phyloP scores from a whole-genome alignment of 2,888 invertebrate species.

The Drosophila lutescens region DNA sequence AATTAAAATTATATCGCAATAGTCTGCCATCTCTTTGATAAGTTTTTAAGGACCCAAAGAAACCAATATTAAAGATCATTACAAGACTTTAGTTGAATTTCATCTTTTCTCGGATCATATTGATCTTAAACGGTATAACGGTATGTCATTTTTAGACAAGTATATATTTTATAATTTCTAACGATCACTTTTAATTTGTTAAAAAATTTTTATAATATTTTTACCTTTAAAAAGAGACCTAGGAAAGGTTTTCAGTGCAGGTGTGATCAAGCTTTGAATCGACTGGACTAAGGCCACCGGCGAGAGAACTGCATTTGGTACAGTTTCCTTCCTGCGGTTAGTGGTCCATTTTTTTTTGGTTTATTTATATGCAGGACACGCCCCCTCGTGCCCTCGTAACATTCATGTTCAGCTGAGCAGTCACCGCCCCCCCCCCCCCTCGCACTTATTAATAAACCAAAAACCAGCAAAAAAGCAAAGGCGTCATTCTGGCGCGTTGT shows the following conservation, averaged over 20 bases:
- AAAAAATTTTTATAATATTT: too few species aligned
- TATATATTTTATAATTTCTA: too few species aligned
- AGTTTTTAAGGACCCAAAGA: too few species aligned
- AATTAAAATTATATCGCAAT: too few species aligned
- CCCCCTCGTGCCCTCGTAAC: background rate
- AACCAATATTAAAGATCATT: too few species aligned
- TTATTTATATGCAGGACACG: constrained; percentile 39
- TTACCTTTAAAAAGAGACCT: too few species aligned
- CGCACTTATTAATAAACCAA: constrained; percentile 28
- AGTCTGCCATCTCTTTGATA: too few species aligned
- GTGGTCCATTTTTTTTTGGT: constrained; percentile 17
- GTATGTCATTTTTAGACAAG: too few species aligned
- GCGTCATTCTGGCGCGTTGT: constrained; percentile 21
- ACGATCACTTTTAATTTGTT: background rate
- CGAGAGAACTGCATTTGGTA: constrained; percentile 16
- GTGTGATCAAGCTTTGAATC: constrained; percentile 25
- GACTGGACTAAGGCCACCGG: constrained; percentile 31
- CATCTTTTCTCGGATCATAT: too few species aligned
- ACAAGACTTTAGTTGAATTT: too few species aligned
- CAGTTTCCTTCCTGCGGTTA: constrained; percentile 10
- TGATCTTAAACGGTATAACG: too few species aligned
- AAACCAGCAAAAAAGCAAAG: constrained; percentile 4
- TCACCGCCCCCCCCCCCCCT: background rate
- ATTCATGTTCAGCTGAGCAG: constrained; percentile 29
- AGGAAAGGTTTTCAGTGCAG: background rate